Evolutionary conservation across 2,888 invertebrate genomes (phyloP).

Genomic region (Tachina grossa): DNA sequence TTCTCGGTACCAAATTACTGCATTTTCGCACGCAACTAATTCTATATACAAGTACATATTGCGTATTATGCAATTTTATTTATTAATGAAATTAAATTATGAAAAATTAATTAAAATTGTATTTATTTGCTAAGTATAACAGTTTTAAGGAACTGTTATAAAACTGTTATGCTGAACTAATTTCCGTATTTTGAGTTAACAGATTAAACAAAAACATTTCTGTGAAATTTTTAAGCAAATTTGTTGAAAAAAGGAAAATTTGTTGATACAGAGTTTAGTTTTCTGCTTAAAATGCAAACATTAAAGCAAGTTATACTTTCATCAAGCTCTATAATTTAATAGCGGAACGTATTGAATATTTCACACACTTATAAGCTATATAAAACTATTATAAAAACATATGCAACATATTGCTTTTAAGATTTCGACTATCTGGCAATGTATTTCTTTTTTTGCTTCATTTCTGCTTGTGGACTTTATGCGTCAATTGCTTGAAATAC

Average conservation of each 20-base stretch:
- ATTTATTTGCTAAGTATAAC: not conserved
- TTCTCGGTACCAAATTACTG: no score
- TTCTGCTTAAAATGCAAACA: no score
- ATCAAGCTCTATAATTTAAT: no score
- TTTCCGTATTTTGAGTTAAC: not conserved
- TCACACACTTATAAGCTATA: no score
- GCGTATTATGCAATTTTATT: not conserved
- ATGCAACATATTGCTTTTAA: no score
- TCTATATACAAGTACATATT: no score
- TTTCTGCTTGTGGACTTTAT: constrained; percentile 57
- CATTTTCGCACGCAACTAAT: no score
- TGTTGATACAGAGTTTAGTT: not conserved
- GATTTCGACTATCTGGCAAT: constrained; percentile 35
- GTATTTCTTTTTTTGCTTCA: constrained; percentile 13
- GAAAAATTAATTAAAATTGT: not conserved
- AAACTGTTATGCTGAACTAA: not conserved
- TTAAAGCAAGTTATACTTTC: no score
- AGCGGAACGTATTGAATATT: no score
- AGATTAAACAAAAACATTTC: no score
- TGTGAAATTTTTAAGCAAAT: not conserved
- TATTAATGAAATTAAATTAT: not conserved
- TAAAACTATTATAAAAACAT: no score
- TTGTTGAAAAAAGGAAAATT: not conserved
- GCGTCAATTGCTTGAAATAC: constrained; percentile 66
- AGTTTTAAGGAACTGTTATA: constrained; percentile 2